phyloP scores from a whole-genome alignment of 1,140 invertebrate genomes.

The Palaemon carinicauda region DNA sequence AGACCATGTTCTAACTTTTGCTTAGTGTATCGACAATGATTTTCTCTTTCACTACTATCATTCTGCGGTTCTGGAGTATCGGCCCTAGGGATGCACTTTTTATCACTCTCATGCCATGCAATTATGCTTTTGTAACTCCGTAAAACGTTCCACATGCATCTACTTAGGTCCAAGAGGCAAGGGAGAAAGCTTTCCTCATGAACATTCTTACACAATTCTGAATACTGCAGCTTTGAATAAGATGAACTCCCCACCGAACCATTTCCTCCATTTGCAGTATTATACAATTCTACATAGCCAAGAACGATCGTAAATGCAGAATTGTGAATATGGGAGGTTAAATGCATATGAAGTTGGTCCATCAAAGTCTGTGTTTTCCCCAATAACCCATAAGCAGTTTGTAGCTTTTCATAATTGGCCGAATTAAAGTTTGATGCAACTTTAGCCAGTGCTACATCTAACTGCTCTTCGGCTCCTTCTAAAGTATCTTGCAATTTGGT shows the following conservation, averaged over 20 bases:
- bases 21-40: conserved; percentile 74
- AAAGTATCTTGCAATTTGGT: conserved; percentile 90
- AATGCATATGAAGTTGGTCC: conserved; percentile 95
- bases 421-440: conserved; percentile 66
- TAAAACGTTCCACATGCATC: conserved; percentile 58
- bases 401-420: conserved; percentile 59
- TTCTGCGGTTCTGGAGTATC: background rate
- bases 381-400: conserved; percentile 79
- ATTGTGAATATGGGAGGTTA: conserved; percentile 91
- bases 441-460: conserved; percentile 86
- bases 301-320: conserved; percentile 81
- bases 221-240: conserved; percentile 62
- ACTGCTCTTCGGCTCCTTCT: conserved; percentile 88
- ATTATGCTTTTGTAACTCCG: conserved; percentile 57
- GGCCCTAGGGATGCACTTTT: background rate
- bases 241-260: conserved; percentile 31
- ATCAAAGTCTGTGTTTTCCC: conserved; percentile 90
- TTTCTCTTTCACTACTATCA: background rate
- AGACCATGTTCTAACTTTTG: conserved; percentile 90
- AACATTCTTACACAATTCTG: conserved; percentile 66
- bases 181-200: conserved; percentile 65
- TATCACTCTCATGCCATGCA: conserved; percentile 54
- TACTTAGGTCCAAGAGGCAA: conserved; percentile 57
- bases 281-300: conserved; percentile 73
- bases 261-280: conserved; percentile 18